phyloP scores from a whole-genome alignment of 53 echinoderm and acorn worm species.

The Mesocentrotus franciscanus region DNA sequence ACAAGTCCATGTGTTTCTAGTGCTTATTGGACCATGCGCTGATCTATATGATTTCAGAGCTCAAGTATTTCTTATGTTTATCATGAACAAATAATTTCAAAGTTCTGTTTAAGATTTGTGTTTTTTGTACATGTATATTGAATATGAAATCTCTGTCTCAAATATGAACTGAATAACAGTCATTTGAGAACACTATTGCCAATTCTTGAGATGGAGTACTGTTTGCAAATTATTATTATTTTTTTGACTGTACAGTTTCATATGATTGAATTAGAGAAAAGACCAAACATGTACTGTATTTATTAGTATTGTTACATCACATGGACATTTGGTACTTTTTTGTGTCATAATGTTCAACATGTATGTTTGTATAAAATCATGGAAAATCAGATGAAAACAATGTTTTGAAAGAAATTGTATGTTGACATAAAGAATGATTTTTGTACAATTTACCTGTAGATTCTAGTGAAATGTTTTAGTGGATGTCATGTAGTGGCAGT shows the following conservation, averaged over 20 bases:
- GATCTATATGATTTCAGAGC: conserved; percentile 12
- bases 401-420: conserved; percentile 62
- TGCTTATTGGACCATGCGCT: conserved; percentile 29
- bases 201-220: conserved; percentile 34
- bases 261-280: conserved; percentile 47
- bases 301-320: conserved; percentile 64
- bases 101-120: background rate
- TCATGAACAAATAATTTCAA: conserved; percentile 36
- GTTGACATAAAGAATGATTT: conserved; percentile 66
- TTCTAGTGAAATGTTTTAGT: conserved; percentile 38
- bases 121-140: background rate
- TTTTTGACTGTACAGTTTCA: conserved; percentile 65
- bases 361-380: conserved; percentile 68
- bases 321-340: conserved; percentile 60
- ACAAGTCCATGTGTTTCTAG: background rate
- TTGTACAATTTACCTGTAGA: conserved; percentile 59
- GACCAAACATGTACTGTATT: conserved; percentile 72
- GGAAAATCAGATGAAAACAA: conserved; percentile 60
- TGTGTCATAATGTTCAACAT: conserved; percentile 54
- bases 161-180: background rate
- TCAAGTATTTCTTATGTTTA: conserved; percentile 40
- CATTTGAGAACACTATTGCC: conserved; percentile 17
- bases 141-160: conserved; percentile 27
- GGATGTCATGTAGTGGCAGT: conserved; percentile 25
- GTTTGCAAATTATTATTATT: conserved; percentile 39